Base-by-base conservation (phyloP, 2,888 invertebrate species). In the Pecten maximus region DNA sequence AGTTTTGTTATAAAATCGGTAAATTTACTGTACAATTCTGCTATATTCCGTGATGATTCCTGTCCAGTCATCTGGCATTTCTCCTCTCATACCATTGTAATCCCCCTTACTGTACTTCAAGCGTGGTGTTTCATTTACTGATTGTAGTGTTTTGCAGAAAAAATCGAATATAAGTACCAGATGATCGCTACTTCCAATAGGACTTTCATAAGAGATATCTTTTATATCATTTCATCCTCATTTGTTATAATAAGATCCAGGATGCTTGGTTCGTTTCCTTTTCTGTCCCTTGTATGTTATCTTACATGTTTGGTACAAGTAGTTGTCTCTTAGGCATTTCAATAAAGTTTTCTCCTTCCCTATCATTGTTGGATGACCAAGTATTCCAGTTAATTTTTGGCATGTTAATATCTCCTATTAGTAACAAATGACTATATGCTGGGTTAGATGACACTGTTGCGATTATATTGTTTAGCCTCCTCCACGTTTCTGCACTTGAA, bases 51-150 rank as follows among this genome's bases (percentile, higher is more conserved):
- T 60, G n/a, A 60, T 1, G n/a, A 60, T 60, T 60, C 28, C 60
- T 60, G n/a, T 6, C 60, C 60, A 28, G 60, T 60, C 60, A n/a
- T 60, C 60, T 60, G 60, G 60, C 60, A 60, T 60, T n/a, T 60
- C 60, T 60, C n/a, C n/a, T 60, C 60, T n/a, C 60, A 60, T 60
- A 28, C 60, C 60, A 4, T n/a, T 60, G 60, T 60, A 60, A 28
- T 60, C 60, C 4, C 60, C 60, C 28, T 60, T 60, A 28, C 12
- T 60, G 28, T 60, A 60, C 28, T 28, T 60, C 28, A 60, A 28
- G 12, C 60, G 60, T 60, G 60, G 60, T 28, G 28, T 60, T 60
- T 60, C 28, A 60, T 60, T 28, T 4, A 60, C n/a, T n/a, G 28
- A 28, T n/a, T 60, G 28, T 60, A n/a, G 4, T 28, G 60, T 60